Conservation (phyloP, 2,113 vertebrate species). For the Callopanchax toddi region DNA sequence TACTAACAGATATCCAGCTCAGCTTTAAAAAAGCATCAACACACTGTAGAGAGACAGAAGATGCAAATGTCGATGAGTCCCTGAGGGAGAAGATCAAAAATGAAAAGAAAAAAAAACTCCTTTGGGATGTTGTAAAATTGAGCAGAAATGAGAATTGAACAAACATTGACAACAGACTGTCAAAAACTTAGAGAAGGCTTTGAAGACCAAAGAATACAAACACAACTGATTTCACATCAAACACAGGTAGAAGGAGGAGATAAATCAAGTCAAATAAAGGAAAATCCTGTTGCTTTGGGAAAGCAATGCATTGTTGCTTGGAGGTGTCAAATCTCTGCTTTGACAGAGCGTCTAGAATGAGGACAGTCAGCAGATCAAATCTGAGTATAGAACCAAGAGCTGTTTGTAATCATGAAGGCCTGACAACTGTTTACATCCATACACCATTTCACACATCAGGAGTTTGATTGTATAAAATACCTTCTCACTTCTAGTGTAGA, state of each 20-base stretch:
- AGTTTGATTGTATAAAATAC: neutral
- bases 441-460: neutral
- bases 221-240: slow-evolving; percentile 29
- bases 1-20: neutral
- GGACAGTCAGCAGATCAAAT: neutral
- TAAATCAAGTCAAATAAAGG: slow-evolving; percentile 30
- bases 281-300: slow-evolving; percentile 18
- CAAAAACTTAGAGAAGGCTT: slow-evolving; percentile 13
- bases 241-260: slow-evolving; percentile 21
- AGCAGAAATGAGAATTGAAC: slow-evolving; percentile 13
- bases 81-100: slow-evolving; percentile 2
- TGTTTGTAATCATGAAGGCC: neutral
- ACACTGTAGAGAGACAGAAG: neutral
- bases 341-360: slow-evolving; percentile 8
- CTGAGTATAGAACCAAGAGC: neutral
- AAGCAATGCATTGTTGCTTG: slow-evolving; percentile 7
- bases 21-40: slow-evolving; percentile 6
- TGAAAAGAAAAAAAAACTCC: slow-evolving; percentile 3
- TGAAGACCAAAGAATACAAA: slow-evolving; percentile 23
- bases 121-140: slow-evolving; percentile 5
- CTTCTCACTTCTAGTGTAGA: neutral
- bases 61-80: slow-evolving; percentile 1
- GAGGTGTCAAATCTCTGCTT: slow-evolving; percentile 16
- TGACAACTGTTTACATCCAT: neutral
- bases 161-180: slow-evolving; percentile 5